Evolutionary conservation across 2,888 invertebrate species (phyloP), one percentile per base, ranked within the genome.

Genomic region (Cryptus viduatorius): DNA sequence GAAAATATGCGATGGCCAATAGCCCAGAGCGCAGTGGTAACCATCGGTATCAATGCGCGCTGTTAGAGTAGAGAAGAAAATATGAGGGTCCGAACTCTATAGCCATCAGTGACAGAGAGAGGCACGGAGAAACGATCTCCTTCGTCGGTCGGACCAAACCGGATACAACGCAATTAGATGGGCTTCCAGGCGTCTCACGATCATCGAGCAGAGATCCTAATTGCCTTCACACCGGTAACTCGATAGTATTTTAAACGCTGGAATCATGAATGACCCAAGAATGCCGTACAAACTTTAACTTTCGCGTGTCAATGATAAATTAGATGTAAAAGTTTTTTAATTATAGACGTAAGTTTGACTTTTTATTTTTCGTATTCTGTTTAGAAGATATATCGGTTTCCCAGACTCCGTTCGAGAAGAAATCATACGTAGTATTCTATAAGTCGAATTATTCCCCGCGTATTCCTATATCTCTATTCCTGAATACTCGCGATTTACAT

Each of bases 221-320:
- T 81, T 76, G 81, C 75, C 75, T 81, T 81, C 68, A 59, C 75
- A 61, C 81, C 61, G 69, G 31, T 46, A 76, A 81, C 48, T 64
- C 75, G 61, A 75, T 76, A 42, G 44, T 44, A 37, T 68, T 50
- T 61, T 79, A 79, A 67, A 67, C 37, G 44, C 53, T 10, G 53
- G 65, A 67, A 24, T 79, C 72, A 72, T 19, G 29, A 61, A 31
- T 69, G 69, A 79, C 16, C 19, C 42, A 67, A 19, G 44, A 4
- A 56, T 56, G 3, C 56, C 19, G 16, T 24, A 24, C 56, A 10
- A 19, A 56, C 8, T 56, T 16, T 19, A 56, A 10, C 56, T 10
- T 10, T 10, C 56, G 56, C 12, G 56, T 10, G 12, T 37, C 37
- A 37, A 37, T 37, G 37, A 37, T 37, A 37, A 7, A 37, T 37